Base-by-base conservation (phyloP, 2,113 vertebrate genomes). In the Bubo blakistoni region DNA sequence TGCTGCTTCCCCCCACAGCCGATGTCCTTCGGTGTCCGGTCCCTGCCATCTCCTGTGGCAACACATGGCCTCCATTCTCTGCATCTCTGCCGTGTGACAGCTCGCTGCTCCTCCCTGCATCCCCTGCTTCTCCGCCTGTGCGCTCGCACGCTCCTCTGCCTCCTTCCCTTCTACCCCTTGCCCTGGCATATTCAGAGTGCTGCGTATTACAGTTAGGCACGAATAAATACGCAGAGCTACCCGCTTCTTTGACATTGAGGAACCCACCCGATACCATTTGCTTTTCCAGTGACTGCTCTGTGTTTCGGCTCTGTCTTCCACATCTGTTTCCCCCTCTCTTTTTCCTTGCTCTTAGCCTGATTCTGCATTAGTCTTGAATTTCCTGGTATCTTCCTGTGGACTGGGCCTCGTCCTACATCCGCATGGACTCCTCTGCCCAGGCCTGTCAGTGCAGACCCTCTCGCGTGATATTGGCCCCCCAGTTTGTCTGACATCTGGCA, bases 81-180 rank as follows among this genome's bases (percentile, higher is more conserved):
- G 62, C 16, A 7, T 26, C n/a, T 34, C 74, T 65, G 51, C 70
- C 34, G 24, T 55, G 6, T 20, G 81, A 34, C 78, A 65, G 4
- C 26, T 7, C 21, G 1, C 17, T 49, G 44, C 66, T 34, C 16
- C 46, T 8, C 61, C n/a, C 10, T 38, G 67, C 38, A 32, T 44
- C 29, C 27, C 34, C 46, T 15, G 1, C 13, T 5, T 58, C 30
- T 40, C 8, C 34, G 7, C 22, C 30, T 26, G 34, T 71, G 17
- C 6, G 1, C 17, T 26, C 1, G 3, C 32, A 7, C 1, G 1
- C 44, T 10, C 4, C 42, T 24, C 29, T 21, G 29, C 57, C 18
- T 55, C 44, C 38, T 62, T 38, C 54, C 40, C 24, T 55, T 18
- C 61, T 36, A 40, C 34, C 32, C 8, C 32, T 34, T 5, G 6